Conservation (phyloP, 2,888 invertebrate species). For the Morinoia aosen region DNA sequence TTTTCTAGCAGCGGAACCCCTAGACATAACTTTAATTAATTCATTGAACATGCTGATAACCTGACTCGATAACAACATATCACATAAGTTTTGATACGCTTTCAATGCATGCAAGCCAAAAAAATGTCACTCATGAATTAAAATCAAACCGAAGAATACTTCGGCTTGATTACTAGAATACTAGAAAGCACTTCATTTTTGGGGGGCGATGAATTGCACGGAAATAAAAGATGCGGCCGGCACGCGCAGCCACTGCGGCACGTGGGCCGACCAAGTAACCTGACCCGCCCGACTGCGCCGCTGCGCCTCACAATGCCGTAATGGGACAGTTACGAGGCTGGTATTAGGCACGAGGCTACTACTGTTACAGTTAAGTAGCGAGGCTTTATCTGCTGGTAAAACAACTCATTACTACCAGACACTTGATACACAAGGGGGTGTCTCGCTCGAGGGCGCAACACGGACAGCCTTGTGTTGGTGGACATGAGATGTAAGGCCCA, state of each 20-base stretch:
- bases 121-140: not conserved
- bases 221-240: not conserved
- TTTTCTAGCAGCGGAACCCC: not conserved
- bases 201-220: not conserved
- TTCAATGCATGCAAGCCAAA: not conserved
- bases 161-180: too few species aligned
- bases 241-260: not conserved
- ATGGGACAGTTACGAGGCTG: conserved; percentile 12
- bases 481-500: not conserved
- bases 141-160: not conserved
- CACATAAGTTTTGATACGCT: not conserved
- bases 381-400: not conserved
- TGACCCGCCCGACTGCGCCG: not conserved
- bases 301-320: not conserved
- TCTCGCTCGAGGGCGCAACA: not conserved
- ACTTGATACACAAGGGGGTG: not conserved
- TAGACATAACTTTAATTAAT: not conserved
- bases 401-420: not conserved
- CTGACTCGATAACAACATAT: not conserved
- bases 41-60: not conserved
- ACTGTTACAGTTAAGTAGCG: conserved; percentile 12
- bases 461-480: not conserved
- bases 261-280: not conserved
- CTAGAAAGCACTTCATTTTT: not conserved
- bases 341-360: not conserved